These are phyloP conservation scores for Campoplex capitator DNA, from an alignment of 2,888 invertebrate genomes.

Conservation along the genomic window DNA sequence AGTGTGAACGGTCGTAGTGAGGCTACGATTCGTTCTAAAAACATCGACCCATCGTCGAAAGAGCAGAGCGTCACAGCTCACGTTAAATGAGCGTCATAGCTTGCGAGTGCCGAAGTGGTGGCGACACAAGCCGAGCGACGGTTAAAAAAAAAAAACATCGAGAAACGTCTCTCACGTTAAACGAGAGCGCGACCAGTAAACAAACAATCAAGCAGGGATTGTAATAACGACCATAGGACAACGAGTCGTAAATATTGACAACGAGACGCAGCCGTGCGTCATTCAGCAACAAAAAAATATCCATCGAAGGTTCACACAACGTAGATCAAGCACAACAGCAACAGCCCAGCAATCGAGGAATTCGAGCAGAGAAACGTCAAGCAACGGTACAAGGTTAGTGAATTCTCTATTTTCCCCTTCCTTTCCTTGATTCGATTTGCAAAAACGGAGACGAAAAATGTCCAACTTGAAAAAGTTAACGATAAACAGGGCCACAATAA, in stretches of 20 bases:
- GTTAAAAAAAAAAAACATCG: background rate
- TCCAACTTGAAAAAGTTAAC: conserved; percentile 32
- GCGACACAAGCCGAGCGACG: conserved; percentile 28
- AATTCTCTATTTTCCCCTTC: conserved; percentile 58
- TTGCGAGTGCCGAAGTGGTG: conserved; percentile 1
- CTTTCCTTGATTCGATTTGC: conserved; percentile 45
- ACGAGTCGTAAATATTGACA: background rate
- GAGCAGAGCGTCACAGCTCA: conserved; percentile 55
- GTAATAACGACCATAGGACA: conserved; percentile 1
- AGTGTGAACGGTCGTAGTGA: conserved; percentile 17
- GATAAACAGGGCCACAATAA: conserved; percentile 38
- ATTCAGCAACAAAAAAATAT: background rate
- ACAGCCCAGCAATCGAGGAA: conserved; percentile 8
- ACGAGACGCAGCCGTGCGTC: background rate
- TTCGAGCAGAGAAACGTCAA: conserved; percentile 13
- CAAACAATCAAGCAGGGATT: background rate
- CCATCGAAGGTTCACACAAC: background rate
- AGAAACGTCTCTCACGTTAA: background rate
- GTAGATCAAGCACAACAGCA: conserved; percentile 13
- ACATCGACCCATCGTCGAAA: conserved; percentile 17
- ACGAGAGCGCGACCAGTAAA: conserved; percentile 22
- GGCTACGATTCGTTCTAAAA: background rate
- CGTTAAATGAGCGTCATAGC: conserved; percentile 40
- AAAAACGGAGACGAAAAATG: conserved; percentile 23
- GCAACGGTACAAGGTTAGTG: conserved; percentile 51